Base-by-base conservation (phyloP, 35 echinoderm and acorn worm genomes). In the Ptychodera flava region DNA sequence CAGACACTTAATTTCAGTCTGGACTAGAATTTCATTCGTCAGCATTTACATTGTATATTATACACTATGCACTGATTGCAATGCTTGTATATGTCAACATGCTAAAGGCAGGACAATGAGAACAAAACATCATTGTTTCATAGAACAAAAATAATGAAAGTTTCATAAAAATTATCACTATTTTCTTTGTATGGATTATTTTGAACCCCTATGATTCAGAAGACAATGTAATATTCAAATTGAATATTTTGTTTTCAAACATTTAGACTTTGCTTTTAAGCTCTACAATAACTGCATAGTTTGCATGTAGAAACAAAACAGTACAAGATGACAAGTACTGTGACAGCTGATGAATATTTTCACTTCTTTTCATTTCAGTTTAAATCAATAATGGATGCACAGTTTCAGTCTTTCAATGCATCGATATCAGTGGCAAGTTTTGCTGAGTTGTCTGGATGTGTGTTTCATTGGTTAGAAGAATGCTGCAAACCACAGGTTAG, bases 401-500 rank as follows among this genome's bases (percentile, higher is more conserved):
- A 93, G 77, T 97, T 97, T 87, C 90, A 97, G 85, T 91, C 95
- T 33, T 97, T 97, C 64, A 97, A 97, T 90, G 89, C 86, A 12
- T 85, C 91, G 12, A 97, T 97, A 38, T 97, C 95, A 32, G 95
- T 97, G 16, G 95, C 95, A 22, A 97, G 91, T 80, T 97, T 97
- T 88, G 91, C 95, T 28, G 95, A 93, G 76, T 85, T 97, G 16
- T 97, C 95, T 80, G 91, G 85, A 27, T 97, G 95, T 91, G 95
- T 97, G 0, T 97, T 97, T 64, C 93, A 91, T 78, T 97, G 95
- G 95, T 36, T 97, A 28, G 95, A 93, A 87, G 95, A 97, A 35
- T 97, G 93, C 77, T 97, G 95, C 84, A 97, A 97, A 89, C 95
- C 95, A 35, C 95, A 97, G 91, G 95, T 97, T 81, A 0, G 81